Evolutionary conservation across 2,797 vertebrate species (phyloP), one percentile per base, ranked within the genome.

Genomic region (Urosaurus nigricauda): DNA sequence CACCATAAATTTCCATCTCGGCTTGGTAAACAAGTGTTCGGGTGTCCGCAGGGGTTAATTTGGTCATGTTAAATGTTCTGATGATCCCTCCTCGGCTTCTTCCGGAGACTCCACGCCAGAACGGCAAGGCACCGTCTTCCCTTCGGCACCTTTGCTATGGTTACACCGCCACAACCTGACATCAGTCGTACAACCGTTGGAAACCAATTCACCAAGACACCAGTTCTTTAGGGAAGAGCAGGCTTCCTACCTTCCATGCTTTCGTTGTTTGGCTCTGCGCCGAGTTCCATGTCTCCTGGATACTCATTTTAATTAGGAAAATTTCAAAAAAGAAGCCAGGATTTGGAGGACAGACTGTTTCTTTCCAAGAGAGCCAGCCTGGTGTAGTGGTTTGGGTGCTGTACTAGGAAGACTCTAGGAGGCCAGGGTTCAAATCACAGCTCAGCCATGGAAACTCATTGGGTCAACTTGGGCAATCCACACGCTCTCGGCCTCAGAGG

Each of bases 1-100:
- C 94, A 81, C 91, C 88, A 92, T 97, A 97, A 97, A 97, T 97
- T 95, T 97, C 95, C 95, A 96, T 97, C 96, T 93, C 87, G 88
- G 90, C 85, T 80, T 94, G 87, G 91, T 96, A 96, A 95, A 96
- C 94, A 94, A 96, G 93, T 92, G 91, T 95, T 94, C 70, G 73
- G 68, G 88, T 70, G 90, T 88, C 92, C 85, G 83, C 79, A 7
- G 96, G 95, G 95, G 94, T 95, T 90, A 91, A 96, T 95, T 95
- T 95, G 90, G 89, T 87, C 43, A 0, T 90, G 87, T 93, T 93
- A 92, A 93, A 91, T 0, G 13, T 84, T 93, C 87, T 88, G 56
- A 89, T n/a, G 60, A 82, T 93, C 84, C 91, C 95, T 91, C 91
- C 0, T 92, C 94, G 93, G 92, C 73, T 51, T 51, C 9, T 86